A percentile compares a stretch with the other conserved stretches of the same genome.
These are phyloP conservation scores for Drosophila pallidifrons DNA, from an alignment of 1,140 invertebrate species.

Conservation along the genomic window DNA sequence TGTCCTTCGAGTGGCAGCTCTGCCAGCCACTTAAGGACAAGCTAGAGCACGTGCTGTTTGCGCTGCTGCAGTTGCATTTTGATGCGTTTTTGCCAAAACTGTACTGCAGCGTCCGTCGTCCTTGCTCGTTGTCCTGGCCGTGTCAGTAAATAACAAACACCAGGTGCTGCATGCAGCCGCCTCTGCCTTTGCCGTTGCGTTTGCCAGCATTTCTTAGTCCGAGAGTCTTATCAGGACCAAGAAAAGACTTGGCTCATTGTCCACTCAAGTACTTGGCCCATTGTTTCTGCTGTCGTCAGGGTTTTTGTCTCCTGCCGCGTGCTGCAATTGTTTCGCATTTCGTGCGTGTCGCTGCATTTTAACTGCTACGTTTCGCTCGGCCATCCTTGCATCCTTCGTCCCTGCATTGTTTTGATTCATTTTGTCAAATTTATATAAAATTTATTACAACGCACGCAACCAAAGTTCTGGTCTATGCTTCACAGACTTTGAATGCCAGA, in stretches of 20 bases:
- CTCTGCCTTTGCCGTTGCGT: not conserved
- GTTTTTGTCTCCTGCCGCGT: constrained; percentile 51
- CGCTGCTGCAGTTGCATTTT: constrained; percentile 39
- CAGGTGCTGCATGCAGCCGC: constrained; percentile 61
- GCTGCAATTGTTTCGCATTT: constrained; percentile 53
- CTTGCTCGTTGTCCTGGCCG: constrained; percentile 15
- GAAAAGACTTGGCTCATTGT: constrained; percentile 44
- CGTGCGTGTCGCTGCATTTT: constrained; percentile 71
- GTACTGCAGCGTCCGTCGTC: constrained; percentile 37
- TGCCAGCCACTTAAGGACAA: constrained; percentile 1
- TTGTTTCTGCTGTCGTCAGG: constrained; percentile 47
- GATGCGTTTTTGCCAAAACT: constrained; percentile 46
- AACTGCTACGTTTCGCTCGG: constrained; percentile 13
- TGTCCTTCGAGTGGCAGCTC: constrained; percentile 18
- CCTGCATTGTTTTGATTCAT: constrained; percentile 71
- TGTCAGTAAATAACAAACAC: constrained; percentile 45
- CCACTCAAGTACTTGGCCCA: constrained; percentile 50
- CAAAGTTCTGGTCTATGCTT: constrained; percentile 11
- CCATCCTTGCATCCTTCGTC: constrained; percentile 30
- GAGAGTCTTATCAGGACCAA: constrained; percentile 54
- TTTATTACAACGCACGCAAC: constrained; percentile 67
- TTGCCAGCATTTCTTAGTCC: constrained; percentile 61
- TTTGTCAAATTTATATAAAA: constrained; percentile 82
- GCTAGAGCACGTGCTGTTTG: constrained; percentile 42
- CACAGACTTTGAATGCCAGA: constrained; percentile 13